Evolutionary conservation across 2,113 vertebrate species (phyloP).

Genomic region (Heptranchias perlo): DNA sequence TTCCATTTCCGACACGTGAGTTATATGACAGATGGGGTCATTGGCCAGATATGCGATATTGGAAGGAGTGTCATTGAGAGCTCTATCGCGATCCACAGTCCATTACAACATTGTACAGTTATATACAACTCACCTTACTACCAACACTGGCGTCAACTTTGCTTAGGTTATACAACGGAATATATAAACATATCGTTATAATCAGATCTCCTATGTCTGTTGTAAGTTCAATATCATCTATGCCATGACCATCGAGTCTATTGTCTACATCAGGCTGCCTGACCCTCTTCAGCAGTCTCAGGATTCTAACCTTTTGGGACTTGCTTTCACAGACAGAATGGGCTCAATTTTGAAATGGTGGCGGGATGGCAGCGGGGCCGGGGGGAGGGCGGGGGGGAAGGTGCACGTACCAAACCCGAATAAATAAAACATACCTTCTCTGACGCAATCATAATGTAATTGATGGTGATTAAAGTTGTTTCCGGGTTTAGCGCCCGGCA

Average conservation of each 20-base stretch:
- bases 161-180: not conserved
- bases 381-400: no score
- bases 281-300: not conserved
- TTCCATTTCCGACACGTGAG: not conserved
- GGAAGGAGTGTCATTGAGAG: not conserved
- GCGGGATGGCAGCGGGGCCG: no score
- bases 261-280: not conserved
- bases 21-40: not conserved
- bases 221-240: not conserved
- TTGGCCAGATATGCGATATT: not conserved
- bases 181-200: not conserved
- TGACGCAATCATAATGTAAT: no score
- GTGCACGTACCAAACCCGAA: no score
- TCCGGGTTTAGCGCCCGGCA: no score
- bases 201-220: not conserved
- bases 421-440: no score
- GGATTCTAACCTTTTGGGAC: not conserved
- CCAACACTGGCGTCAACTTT: not conserved
- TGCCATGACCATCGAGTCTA: not conserved
- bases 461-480: no score
- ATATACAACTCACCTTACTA: not conserved
- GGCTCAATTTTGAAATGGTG: no score
- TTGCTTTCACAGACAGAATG: not conserved
- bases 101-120: not conserved
- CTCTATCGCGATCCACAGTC: not conserved